Evolutionary conservation across 1,140 invertebrate species (phyloP).

Genomic region (Sycophila sp.): DNA sequence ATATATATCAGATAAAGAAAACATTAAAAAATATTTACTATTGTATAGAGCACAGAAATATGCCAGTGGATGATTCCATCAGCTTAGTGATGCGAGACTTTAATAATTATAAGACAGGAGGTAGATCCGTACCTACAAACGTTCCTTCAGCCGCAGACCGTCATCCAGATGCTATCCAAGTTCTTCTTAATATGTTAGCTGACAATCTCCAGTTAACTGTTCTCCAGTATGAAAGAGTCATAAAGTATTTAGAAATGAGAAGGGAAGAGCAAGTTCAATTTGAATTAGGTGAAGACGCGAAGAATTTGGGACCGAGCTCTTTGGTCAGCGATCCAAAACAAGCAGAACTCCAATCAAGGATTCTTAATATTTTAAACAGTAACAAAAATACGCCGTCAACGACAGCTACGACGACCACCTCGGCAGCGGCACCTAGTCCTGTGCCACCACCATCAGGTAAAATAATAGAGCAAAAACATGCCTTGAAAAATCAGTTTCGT

Average conservation of each 20-base stretch:
- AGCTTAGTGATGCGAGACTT: conserved; percentile 82
- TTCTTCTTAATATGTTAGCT: conserved; percentile 81
- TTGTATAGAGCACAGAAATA: conserved; percentile 87
- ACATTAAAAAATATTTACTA: conserved; percentile 22
- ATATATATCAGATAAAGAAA: conserved; percentile 14
- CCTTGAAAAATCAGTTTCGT: too few species aligned
- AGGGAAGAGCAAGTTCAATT: conserved; percentile 77
- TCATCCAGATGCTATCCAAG: conserved; percentile 78
- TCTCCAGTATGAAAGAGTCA: conserved; percentile 82
- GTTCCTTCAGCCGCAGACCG: conserved; percentile 60
- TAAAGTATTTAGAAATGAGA: conserved; percentile 82
- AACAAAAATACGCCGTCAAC: conserved; percentile 52
- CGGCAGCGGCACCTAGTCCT: conserved; percentile 54
- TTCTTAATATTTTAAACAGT: conserved; percentile 83
- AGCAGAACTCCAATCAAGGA: conserved; percentile 84
- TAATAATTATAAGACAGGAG: conserved; percentile 77
- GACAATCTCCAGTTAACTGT: conserved; percentile 83
- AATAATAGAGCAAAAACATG: too few species aligned
- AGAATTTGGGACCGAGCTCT: conserved; percentile 64
- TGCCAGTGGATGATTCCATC: conserved; percentile 92
- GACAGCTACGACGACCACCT: conserved; percentile 44
- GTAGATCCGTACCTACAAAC: conserved; percentile 61
- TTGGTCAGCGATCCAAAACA: conserved; percentile 68
- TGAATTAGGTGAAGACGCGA: conserved; percentile 72
- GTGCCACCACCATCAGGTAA: conserved; percentile 58